Conservation (phyloP, 2,113 vertebrate genomes). For the Poecile atricapillus region DNA sequence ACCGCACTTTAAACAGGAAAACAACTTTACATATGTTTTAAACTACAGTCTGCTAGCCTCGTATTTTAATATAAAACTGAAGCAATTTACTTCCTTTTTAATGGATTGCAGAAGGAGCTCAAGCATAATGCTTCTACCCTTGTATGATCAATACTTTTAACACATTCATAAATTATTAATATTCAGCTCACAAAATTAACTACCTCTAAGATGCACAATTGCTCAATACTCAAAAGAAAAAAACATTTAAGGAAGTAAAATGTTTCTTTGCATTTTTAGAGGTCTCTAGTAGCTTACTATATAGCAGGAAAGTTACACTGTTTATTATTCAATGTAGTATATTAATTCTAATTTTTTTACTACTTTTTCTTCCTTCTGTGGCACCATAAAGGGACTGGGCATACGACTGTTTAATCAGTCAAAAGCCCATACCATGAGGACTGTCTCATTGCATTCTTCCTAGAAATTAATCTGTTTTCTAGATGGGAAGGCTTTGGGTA, state of each 20-base stretch:
- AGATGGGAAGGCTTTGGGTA: background rate
- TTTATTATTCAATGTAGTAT: background rate
- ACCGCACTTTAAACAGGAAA: background rate
- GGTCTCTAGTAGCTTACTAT: background rate
- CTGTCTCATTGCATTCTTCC: background rate
- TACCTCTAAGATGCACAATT: slow-evolving; percentile 27
- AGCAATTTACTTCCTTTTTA: slow-evolving; percentile 31
- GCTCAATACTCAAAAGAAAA: background rate
- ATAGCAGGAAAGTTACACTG: background rate
- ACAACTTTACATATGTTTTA: background rate
- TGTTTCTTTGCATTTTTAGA: background rate
- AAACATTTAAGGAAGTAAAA: background rate
- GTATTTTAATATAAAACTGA: slow-evolving; percentile 15
- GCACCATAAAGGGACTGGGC: background rate
- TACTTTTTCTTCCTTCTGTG: background rate
- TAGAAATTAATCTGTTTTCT: background rate
- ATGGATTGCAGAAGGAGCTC: slow-evolving; percentile 30
- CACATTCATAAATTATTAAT: slow-evolving; percentile 58
- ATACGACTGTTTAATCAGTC: background rate
- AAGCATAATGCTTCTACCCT: slow-evolving; percentile 16
- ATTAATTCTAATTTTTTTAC: background rate
- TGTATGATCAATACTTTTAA: slow-evolving; percentile 56
- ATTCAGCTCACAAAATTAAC: slow-evolving; percentile 52
- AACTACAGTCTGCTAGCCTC: background rate
- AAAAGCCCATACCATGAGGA: background rate